Conservation (phyloP, 2,113 vertebrate species). For the Herpailurus yagouaroundi region DNA sequence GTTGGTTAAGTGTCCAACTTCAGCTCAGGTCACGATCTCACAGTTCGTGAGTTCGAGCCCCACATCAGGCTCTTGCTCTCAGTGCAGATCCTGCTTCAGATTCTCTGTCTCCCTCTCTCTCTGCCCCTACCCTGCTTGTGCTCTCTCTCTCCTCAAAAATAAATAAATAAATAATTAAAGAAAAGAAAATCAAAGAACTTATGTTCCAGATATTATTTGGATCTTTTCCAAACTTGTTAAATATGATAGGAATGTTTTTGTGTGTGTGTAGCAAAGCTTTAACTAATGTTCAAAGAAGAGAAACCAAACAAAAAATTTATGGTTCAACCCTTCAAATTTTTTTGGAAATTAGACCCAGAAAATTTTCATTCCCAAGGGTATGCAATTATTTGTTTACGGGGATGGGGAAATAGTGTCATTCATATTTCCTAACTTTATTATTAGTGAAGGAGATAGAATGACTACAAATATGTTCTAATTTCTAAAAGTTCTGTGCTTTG, state of each 20-base stretch:
- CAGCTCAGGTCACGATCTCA: too few species aligned
- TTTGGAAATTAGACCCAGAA: neutral
- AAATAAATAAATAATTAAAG: too few species aligned
- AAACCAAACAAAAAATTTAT: neutral
- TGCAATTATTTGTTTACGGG: neutral
- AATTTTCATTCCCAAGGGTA: neutral
- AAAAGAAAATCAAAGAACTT: neutral
- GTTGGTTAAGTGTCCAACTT: too few species aligned
- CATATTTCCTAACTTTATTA: neutral
- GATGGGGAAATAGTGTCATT: accelerated
- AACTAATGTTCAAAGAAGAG: neutral
- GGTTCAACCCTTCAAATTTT: neutral
- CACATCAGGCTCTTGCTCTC: too few species aligned
- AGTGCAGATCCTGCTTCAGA: too few species aligned
- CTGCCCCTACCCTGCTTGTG: too few species aligned
- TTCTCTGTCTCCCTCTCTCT: too few species aligned
- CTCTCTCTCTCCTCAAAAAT: too few species aligned
- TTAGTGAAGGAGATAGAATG: neutral
- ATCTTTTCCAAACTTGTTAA: constrained; percentile 7
- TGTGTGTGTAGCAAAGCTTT: neutral
- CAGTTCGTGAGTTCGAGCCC: too few species aligned
- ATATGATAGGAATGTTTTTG: neutral
- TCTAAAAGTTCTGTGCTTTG: neutral
- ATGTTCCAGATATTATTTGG: neutral
- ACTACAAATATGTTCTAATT: neutral